A percentile compares a stretch with the other conserved stretches of the same genome.
Evolutionary conservation across 2,888 invertebrate species (phyloP).

Genomic region (Drosophila nr. perissopoda): DNA sequence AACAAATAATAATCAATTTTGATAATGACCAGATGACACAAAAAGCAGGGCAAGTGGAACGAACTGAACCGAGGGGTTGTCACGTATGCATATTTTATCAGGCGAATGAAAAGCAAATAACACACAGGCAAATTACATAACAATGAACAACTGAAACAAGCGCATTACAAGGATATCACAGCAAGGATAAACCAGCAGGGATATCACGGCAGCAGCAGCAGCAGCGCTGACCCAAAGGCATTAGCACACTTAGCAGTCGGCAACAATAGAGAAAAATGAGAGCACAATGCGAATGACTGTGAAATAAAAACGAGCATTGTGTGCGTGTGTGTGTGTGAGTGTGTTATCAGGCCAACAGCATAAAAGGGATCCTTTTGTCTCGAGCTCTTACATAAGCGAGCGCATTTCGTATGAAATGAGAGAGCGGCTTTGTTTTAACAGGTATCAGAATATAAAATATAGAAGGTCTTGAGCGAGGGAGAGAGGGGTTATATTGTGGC

Average conservation of each 20-base stretch:
- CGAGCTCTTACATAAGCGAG: slow-evolving; percentile 38
- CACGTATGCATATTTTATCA: slow-evolving; percentile 65
- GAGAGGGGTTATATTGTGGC: slow-evolving; percentile 9
- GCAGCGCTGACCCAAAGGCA: slow-evolving; percentile 70
- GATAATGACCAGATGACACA: slow-evolving; percentile 29
- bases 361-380: slow-evolving; percentile 37
- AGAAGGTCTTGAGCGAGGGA: not conserved
- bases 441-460: slow-evolving; percentile 12
- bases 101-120: slow-evolving; percentile 74
- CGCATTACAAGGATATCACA: slow-evolving; percentile 76
- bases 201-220: slow-evolving; percentile 47
- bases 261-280: slow-evolving; percentile 28
- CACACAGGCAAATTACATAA: slow-evolving; percentile 66
- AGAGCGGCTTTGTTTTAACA: slow-evolving; percentile 26
- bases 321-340: slow-evolving; percentile 30
- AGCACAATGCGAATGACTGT: slow-evolving; percentile 39
- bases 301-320: slow-evolving; percentile 49
- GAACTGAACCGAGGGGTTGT: not conserved
- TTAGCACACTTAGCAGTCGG: slow-evolving; percentile 43
- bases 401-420: slow-evolving; percentile 55
- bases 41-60: slow-evolving; percentile 1
- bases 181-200: slow-evolving; percentile 44
- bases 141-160: slow-evolving; percentile 70
- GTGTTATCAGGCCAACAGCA: slow-evolving; percentile 42
- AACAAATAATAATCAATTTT: slow-evolving; percentile 31